Conservation (phyloP, 2,113 vertebrate species). For the Elanoides forficatus region DNA sequence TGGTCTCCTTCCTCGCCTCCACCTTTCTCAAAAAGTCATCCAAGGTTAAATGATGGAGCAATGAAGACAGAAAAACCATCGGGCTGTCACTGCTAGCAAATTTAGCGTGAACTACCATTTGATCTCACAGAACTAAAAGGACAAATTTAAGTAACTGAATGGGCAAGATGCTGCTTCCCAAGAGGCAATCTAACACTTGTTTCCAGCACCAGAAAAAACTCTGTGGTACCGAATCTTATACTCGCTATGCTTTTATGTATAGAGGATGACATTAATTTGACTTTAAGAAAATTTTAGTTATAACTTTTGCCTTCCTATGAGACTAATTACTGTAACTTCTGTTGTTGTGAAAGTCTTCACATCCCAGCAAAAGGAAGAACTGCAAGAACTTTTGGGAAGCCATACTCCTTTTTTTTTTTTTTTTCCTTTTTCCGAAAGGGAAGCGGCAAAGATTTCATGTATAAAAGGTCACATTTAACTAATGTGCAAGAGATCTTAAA, state of each 20-base stretch:
- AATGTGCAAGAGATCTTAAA: not conserved
- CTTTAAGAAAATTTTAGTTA: not conserved
- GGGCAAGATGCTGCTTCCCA: not conserved
- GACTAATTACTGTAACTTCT: not conserved
- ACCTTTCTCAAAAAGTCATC: not conserved
- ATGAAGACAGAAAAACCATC: not conserved
- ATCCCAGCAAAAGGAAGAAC: not conserved
- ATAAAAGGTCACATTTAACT: not conserved
- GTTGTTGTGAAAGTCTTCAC: not conserved
- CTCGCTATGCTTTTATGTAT: not conserved
- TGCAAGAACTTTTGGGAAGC: not conserved
- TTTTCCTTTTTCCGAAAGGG: not conserved
- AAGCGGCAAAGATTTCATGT: not conserved
- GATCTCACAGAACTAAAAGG: not conserved
- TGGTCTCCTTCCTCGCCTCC: not conserved
- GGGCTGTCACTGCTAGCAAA: not conserved
- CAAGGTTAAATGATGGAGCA: not conserved
- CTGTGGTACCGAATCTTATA: rapidly evolving
- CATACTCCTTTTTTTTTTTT: too few species aligned
- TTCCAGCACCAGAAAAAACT: not conserved
- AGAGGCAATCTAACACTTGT: not conserved
- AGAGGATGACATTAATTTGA: not conserved
- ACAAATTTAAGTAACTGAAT: not conserved
- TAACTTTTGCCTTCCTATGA: not conserved
- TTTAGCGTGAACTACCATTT: not conserved